Percentiles rank a stretch among this genome's conserved stretches.
Evolutionary conservation across 2,888 invertebrate genomes (phyloP).

Genomic region (Cantharis rustica): DNA sequence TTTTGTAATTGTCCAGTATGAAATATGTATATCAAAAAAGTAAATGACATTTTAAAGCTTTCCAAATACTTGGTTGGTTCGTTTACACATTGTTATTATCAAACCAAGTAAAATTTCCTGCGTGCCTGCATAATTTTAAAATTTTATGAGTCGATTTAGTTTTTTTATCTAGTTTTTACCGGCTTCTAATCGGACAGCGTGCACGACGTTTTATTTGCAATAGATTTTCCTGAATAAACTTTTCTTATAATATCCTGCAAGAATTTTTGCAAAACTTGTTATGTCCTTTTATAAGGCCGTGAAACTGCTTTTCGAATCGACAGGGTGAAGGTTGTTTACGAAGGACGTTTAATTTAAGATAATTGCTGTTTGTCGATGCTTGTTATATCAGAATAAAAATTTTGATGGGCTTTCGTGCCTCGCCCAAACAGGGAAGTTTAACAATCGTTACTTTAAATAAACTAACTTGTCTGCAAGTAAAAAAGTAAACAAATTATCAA

Average conservation of each 20-base stretch:
- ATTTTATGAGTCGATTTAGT: neutral
- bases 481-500: neutral
- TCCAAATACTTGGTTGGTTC: neutral
- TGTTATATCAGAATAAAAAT: neutral
- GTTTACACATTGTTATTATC: neutral
- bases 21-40: neutral
- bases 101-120: neutral
- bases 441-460: neutral
- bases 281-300: slow-evolving; percentile 23
- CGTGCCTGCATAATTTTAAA: neutral
- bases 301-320: slow-evolving; percentile 30
- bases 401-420: neutral
- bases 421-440: slow-evolving; percentile 1
- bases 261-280: neutral
- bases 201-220: neutral
- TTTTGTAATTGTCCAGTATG: neutral
- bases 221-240: neutral
- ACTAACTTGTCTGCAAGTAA: neutral
- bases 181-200: too few species aligned
- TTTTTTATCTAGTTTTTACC: neutral
- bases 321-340: slow-evolving; percentile 35
- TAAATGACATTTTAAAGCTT: neutral
- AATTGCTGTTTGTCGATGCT: slow-evolving; percentile 27
- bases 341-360: slow-evolving; percentile 30
- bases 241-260: neutral